Evolutionary conservation across 2,888 invertebrate species (phyloP).

Genomic region (Dinocampus coccinellae): DNA sequence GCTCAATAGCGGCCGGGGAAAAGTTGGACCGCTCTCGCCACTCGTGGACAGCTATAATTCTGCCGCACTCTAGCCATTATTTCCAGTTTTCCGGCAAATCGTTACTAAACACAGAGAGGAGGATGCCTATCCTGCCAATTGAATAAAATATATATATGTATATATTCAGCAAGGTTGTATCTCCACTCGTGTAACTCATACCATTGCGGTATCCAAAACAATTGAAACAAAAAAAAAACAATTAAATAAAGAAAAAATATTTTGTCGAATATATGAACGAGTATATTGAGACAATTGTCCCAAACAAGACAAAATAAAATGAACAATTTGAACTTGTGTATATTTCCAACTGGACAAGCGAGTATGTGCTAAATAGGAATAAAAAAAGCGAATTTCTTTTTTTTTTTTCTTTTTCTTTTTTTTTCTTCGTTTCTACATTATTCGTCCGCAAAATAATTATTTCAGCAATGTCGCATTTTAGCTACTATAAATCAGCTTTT

Average conservation of each 20-base stretch:
- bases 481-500: constrained; percentile 26
- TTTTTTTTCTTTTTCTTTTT: neutral
- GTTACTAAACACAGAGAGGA: constrained; percentile 44
- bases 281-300: no score
- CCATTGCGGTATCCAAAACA: constrained; percentile 18
- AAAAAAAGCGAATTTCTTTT: neutral
- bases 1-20: constrained; percentile 75
- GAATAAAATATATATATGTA: neutral
- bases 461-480: neutral
- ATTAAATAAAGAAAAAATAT: no score
- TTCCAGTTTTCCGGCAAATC: constrained; percentile 34
- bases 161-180: constrained; percentile 25
- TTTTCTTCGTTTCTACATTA: no score
- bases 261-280: no score
- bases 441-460: neutral
- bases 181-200: constrained; percentile 38
- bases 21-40: constrained; percentile 83
- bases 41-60: constrained; percentile 82
- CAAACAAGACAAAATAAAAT: constrained; percentile 17
- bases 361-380: neutral
- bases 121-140: constrained; percentile 49
- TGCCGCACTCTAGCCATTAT: constrained; percentile 76
- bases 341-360: neutral
- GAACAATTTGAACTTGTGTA: no score
- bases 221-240: no score